Percentiles rank a stretch among this genome's conserved stretches.
phyloP scores from a whole-genome alignment of 2,888 invertebrate genomes.

The Pammene fasciana region DNA sequence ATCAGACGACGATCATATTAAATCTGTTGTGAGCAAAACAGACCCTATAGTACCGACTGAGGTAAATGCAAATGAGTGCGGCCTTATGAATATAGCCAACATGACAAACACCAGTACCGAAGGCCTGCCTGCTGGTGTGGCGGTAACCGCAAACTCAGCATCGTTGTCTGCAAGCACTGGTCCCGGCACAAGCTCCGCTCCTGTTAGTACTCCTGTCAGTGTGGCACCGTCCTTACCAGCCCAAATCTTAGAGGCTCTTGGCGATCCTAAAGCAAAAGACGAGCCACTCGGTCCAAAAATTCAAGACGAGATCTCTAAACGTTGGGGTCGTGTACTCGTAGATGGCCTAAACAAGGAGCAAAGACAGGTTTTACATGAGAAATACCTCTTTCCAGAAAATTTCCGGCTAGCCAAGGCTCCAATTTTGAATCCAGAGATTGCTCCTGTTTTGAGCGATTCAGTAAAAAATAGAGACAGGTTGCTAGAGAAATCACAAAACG shows the following conservation, averaged over 20 bases:
- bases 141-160: not conserved
- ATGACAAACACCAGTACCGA: too few species aligned
- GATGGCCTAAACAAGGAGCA: not conserved
- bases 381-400: not conserved
- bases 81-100: not conserved
- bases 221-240: not conserved
- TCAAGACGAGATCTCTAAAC: slow-evolving; percentile 22
- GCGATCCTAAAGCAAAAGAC: not conserved
- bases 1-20: not conserved
- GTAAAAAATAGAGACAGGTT: not conserved
- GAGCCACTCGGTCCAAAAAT: not conserved
- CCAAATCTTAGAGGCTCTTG: not conserved
- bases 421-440: not conserved
- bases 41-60: not conserved
- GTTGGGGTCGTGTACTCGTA: slow-evolving; percentile 11
- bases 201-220: not conserved
- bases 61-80: not conserved
- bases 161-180: not conserved
- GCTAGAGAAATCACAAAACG: not conserved
- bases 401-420: not conserved
- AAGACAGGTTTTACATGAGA: not conserved
- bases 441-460: not conserved
- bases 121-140: too few species aligned
- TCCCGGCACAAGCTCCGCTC: not conserved
- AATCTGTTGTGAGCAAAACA: not conserved